phyloP scores from a whole-genome alignment of 2,113 vertebrate genomes.

The Brachionichthys hirsutus region DNA sequence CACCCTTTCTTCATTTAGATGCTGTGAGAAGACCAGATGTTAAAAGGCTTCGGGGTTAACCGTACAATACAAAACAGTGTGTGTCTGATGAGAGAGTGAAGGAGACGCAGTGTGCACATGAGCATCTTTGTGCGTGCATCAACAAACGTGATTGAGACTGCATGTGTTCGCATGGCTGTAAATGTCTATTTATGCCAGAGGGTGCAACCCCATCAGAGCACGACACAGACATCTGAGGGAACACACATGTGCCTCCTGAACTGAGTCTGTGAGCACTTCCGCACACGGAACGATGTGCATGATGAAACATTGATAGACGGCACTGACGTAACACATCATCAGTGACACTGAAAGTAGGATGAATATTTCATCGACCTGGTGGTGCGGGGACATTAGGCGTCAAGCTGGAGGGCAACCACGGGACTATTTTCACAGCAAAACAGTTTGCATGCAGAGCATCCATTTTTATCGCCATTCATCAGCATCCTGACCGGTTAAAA shows the following conservation, averaged over 20 bases:
- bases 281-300: constrained; percentile 18
- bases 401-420: constrained; percentile 27
- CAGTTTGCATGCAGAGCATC: constrained; percentile 9
- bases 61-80: constrained; percentile 5
- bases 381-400: constrained; percentile 22
- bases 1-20: constrained; percentile 14
- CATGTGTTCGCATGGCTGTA: constrained; percentile 12
- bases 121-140: constrained; percentile 39
- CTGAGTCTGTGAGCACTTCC: constrained; percentile 21
- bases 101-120: constrained; percentile 1
- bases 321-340: constrained; percentile 46
- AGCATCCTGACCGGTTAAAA: constrained; percentile 22
- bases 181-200: constrained; percentile 21
- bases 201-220: constrained; percentile 24
- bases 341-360: constrained; percentile 53
- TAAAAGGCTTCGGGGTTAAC: constrained; percentile 23
- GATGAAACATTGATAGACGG: constrained; percentile 60
- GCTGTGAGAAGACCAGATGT: constrained; percentile 43
- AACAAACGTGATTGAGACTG: constrained; percentile 33
- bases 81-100: constrained; percentile 4
- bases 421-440: constrained; percentile 21
- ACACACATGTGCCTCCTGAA: constrained; percentile 20
- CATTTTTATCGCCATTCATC: constrained; percentile 1
- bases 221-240: constrained; percentile 23
- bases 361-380: constrained; percentile 60